Evolutionary conservation across 2,797 vertebrate genomes (phyloP).

Genomic region (Tenualosa ilisha): DNA sequence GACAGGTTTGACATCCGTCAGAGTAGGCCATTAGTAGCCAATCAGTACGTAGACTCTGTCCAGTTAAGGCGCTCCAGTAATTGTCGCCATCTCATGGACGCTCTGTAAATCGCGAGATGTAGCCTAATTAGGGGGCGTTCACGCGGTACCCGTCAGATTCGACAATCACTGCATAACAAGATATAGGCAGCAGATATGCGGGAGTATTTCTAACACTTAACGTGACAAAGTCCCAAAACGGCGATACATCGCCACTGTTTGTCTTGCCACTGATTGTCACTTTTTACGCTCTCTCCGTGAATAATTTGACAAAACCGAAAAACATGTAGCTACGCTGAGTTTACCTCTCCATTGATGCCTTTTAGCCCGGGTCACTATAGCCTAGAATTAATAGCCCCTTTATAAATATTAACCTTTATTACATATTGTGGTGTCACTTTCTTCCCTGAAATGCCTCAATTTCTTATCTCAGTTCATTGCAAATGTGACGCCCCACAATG

Average conservation of each 20-base stretch:
- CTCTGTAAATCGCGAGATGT: neutral
- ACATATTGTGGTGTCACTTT: constrained; percentile 7
- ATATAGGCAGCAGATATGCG: too few species aligned
- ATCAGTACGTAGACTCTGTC: neutral
- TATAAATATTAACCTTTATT: neutral
- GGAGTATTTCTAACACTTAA: too few species aligned
- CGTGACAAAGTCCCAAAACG: too few species aligned
- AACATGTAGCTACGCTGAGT: too few species aligned
- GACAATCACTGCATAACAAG: neutral
- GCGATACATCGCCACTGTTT: too few species aligned
- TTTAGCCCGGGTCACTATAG: neutral
- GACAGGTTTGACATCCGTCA: constrained; percentile 6
- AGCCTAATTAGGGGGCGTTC: neutral
- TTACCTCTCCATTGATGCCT: too few species aligned
- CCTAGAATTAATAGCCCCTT: neutral
- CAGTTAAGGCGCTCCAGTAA: neutral
- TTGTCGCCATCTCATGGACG: constrained; percentile 70
- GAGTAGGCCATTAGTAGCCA: neutral
- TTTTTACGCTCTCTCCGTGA: too few species aligned
- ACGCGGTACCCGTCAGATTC: neutral
- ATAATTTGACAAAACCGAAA: too few species aligned
- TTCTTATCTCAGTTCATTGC: neutral
- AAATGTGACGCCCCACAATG: neutral
- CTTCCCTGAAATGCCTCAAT: neutral
- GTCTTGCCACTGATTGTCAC: too few species aligned